A percentile compares a stretch with the other conserved stretches of the same genome.
Evolutionary conservation across 2,113 vertebrate genomes (phyloP).

Genomic region (Cygnus buccinator): DNA sequence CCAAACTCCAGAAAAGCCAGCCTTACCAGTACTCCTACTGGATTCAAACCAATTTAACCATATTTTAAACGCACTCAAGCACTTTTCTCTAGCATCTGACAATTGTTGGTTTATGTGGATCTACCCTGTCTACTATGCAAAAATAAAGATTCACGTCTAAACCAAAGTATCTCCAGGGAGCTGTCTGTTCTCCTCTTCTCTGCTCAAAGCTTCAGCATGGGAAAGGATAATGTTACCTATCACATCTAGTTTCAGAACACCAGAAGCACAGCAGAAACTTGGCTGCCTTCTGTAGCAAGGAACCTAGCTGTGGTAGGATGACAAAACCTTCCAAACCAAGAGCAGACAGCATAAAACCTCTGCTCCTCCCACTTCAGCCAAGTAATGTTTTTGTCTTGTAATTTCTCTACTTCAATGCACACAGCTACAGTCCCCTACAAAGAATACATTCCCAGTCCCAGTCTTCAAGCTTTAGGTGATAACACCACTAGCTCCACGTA

Average conservation of each 20-base stretch:
- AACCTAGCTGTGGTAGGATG: background rate
- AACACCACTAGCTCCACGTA: background rate
- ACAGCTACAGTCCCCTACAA: background rate
- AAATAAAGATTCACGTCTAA: background rate
- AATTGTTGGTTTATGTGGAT: background rate
- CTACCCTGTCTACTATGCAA: background rate
- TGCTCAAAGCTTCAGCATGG: background rate
- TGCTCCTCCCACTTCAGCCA: background rate
- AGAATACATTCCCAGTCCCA: background rate
- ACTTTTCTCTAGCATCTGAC: background rate
- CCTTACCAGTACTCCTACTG: background rate
- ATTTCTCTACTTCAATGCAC: background rate
- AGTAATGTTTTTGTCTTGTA: background rate
- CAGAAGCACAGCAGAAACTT: background rate
- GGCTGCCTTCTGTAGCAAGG: background rate
- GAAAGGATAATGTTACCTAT: background rate
- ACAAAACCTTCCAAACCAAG: background rate
- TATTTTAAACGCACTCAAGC: background rate
- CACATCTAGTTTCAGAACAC: background rate
- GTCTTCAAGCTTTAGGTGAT: background rate
- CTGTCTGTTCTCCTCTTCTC: background rate
- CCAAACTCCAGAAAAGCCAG: background rate
- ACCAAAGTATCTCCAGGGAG: background rate
- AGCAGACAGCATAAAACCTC: background rate
- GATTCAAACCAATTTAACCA: background rate